These are phyloP conservation scores for Strix aluco DNA, from an alignment of 2,113 vertebrate genomes.

Conservation along the genomic window DNA sequence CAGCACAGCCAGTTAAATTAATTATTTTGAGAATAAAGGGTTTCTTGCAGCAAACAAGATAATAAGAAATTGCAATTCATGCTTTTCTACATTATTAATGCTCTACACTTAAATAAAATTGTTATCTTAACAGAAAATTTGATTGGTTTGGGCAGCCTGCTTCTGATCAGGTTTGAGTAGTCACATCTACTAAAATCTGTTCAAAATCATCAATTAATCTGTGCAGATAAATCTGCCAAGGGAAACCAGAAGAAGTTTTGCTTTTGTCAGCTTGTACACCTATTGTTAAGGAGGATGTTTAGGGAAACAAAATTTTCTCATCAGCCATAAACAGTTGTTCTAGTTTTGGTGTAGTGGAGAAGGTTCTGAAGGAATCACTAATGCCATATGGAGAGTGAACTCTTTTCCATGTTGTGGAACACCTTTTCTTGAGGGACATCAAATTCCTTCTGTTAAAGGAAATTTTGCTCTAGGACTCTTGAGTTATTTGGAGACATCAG, in stretches of 20 bases:
- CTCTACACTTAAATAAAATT: background rate
- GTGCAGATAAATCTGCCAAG: background rate
- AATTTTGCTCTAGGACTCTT: background rate
- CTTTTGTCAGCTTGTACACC: background rate
- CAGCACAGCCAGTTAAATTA: background rate
- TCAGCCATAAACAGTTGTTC: background rate
- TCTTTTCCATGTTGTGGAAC: background rate
- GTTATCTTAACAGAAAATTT: background rate
- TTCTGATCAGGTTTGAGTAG: background rate
- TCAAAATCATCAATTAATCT: background rate
- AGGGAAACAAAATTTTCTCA: background rate
- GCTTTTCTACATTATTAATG: background rate
- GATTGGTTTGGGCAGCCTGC: background rate
- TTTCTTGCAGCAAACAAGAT: background rate
- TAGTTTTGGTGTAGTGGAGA: background rate
- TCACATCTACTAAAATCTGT: background rate
- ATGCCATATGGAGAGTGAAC: background rate
- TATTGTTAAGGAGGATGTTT: background rate
- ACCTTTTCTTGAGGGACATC: background rate
- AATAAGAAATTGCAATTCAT: background rate
- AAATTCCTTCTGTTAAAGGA: background rate
- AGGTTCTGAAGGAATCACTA: background rate
- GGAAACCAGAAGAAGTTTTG: background rate
- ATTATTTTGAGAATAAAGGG: background rate
- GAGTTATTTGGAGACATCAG: background rate